These are phyloP conservation scores for Drosophila colorata DNA, from an alignment of 2,888 invertebrate genomes.

Conservation along the genomic window DNA sequence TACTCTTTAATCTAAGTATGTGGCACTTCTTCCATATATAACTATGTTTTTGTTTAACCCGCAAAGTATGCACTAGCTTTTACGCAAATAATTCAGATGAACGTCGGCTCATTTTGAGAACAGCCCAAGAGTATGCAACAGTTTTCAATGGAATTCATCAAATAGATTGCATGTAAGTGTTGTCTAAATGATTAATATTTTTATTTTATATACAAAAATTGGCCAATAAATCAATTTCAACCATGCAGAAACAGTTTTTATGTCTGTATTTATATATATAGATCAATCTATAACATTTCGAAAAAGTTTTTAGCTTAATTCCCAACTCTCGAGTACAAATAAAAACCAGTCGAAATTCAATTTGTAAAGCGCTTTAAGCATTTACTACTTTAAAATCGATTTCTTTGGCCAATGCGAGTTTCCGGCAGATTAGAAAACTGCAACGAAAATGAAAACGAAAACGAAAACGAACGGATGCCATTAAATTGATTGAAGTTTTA, in stretches of 20 bases:
- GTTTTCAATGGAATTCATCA: background rate
- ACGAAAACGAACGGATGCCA: slow-evolving; percentile 4
- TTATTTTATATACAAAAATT: too few species aligned
- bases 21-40: background rate
- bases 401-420: background rate
- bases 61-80: slow-evolving; percentile 24
- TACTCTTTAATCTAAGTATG: too few species aligned
- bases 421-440: background rate
- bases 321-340: background rate
- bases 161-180: too few species aligned
- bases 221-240: too few species aligned
- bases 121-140: slow-evolving; percentile 24
- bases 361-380: background rate
- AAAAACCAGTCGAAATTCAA: background rate
- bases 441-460: slow-evolving; percentile 1
- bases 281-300: too few species aligned
- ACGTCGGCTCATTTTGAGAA: background rate
- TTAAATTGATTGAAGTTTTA: slow-evolving; percentile 41
- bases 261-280: too few species aligned
- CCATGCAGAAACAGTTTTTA: too few species aligned
- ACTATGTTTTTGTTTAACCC: background rate
- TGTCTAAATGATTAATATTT: too few species aligned
- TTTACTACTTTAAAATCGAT: background rate
- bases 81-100: background rate
- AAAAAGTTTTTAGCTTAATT: too few species aligned